phyloP scores from a whole-genome alignment of 2,797 vertebrate species.

The Margarornis squamiger region DNA sequence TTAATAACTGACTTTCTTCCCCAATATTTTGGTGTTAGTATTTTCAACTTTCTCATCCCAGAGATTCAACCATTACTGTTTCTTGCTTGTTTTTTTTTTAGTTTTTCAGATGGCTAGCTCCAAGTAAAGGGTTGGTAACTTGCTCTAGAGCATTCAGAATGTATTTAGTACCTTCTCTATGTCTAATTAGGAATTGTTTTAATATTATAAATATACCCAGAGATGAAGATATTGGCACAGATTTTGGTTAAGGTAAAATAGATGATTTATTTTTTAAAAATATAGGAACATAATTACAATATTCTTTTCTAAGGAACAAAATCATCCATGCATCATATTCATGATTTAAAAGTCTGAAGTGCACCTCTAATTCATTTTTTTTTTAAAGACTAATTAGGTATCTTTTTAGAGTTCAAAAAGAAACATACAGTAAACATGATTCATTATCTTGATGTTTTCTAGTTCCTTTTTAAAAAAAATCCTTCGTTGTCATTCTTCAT shows the following conservation, averaged over 20 bases:
- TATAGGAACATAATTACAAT: neutral
- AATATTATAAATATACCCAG: neutral
- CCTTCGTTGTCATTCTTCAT: neutral
- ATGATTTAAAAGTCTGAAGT: neutral
- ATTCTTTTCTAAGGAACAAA: neutral
- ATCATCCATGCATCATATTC: neutral
- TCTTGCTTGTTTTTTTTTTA: neutral
- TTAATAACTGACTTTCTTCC: too few species aligned
- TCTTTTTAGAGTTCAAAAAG: neutral
- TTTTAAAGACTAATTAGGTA: neutral
- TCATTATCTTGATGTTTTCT: neutral
- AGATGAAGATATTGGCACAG: neutral
- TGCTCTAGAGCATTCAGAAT: neutral
- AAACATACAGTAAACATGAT: neutral
- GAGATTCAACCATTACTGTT: neutral
- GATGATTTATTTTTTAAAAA: neutral
- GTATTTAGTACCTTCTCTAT: neutral
- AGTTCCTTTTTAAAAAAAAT: neutral
- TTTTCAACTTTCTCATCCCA: neutral
- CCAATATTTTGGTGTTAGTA: neutral
- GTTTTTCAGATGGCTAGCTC: neutral
- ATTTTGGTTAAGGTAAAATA: neutral
- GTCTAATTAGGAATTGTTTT: neutral
- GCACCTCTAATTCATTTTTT: neutral
- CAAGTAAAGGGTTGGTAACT: neutral